A percentile compares a stretch with the other conserved stretches of the same genome.
phyloP scores from a whole-genome alignment of 2,888 invertebrate genomes.

The Altica lythri region DNA sequence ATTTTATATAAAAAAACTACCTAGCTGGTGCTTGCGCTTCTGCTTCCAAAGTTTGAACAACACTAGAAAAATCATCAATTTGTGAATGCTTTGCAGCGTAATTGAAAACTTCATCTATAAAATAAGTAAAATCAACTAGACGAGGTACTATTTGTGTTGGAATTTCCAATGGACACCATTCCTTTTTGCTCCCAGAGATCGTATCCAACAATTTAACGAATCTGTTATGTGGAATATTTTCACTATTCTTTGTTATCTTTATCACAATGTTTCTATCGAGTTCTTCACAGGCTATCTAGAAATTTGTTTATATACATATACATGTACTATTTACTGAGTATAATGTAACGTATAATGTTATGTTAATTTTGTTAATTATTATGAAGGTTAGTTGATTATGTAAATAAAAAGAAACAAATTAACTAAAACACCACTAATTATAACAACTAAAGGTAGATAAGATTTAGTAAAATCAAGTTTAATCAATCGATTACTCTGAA shows the following conservation, averaged over 20 bases:
- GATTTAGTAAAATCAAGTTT: no score
- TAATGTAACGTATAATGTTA: no score
- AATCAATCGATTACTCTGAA: no score
- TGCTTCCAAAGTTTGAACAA: no score
- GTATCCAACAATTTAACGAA: conserved; percentile 33
- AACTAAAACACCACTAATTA: no score
- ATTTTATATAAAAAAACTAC: no score
- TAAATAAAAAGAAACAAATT: no score
- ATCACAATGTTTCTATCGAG: conserved; percentile 25
- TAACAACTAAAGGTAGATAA: no score
- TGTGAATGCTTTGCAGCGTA: not conserved
- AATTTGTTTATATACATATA: conserved; percentile 6
- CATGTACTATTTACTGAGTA: no score
- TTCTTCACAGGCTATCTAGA: conserved; percentile 26
- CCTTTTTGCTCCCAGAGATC: conserved; percentile 24
- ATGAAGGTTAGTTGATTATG: no score
- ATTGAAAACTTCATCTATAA: conserved; percentile 54
- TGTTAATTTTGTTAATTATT: no score
- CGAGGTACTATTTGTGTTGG: conserved; percentile 51
- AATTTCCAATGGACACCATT: conserved; percentile 40
- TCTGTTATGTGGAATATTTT: conserved; percentile 27
- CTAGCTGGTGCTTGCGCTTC: no score
- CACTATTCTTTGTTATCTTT: conserved; percentile 33
- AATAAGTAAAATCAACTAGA: conserved; percentile 58
- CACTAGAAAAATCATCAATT: not conserved